Percentiles rank a stretch among this genome's conserved stretches.
phyloP scores from a whole-genome alignment of 1,140 invertebrate species.

The Harlomillsia oculata region DNA sequence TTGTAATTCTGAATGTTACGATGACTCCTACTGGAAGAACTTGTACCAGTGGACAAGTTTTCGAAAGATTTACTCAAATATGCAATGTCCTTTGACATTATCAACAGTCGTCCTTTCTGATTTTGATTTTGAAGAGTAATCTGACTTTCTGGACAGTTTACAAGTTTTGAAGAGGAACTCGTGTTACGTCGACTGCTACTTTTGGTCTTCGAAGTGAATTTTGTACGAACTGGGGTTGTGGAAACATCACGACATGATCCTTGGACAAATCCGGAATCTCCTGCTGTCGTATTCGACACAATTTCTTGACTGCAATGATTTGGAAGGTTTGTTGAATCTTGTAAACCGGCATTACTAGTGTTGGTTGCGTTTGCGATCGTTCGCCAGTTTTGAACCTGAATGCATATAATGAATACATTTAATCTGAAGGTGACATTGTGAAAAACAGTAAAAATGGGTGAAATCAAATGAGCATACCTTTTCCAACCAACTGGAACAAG shows the following conservation, averaged over 20 bases:
- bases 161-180: too few relatives aligned
- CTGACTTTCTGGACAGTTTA: too few relatives aligned
- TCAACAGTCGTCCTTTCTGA: background rate
- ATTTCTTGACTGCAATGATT: too few relatives aligned
- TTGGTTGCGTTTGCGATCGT: background rate
- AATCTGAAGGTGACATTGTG: background rate
- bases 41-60: background rate
- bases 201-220: too few relatives aligned
- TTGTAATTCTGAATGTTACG: background rate
- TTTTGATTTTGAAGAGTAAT: background rate
- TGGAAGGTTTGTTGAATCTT: too few relatives aligned
- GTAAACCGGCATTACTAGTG: slow-evolving; percentile 1
- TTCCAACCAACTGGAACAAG: slow-evolving; percentile 6
- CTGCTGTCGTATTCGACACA: background rate
- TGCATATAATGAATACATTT: background rate
- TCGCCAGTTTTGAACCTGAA: slow-evolving; percentile 9
- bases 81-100: background rate
- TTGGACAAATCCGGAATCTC: slow-evolving; percentile 4
- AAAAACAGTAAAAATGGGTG: background rate
- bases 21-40: background rate
- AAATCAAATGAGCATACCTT: slow-evolving; percentile 7
- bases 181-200: too few relatives aligned
- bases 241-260: background rate
- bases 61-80: background rate
- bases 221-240: background rate